Conservation (phyloP, 2,888 invertebrate species). For the Chaetogeoica ovagalla region DNA sequence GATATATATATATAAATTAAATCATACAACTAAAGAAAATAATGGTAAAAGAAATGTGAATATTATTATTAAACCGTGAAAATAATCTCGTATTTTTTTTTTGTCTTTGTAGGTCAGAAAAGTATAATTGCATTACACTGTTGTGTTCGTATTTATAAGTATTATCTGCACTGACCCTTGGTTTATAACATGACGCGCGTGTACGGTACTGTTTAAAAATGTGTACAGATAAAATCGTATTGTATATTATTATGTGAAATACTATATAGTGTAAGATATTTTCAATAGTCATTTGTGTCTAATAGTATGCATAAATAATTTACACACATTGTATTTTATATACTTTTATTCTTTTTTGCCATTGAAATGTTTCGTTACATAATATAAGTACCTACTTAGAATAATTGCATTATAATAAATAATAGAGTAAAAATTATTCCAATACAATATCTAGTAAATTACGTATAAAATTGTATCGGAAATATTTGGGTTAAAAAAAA, state of each 20-base stretch:
- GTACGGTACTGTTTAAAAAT: neutral
- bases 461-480: too few species aligned
- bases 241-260: neutral
- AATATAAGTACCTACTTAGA: too few species aligned
- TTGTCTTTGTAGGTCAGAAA: neutral
- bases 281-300: neutral
- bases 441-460: too few species aligned
- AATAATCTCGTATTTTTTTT: slow-evolving; percentile 15
- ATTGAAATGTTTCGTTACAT: neutral
- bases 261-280: neutral
- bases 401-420: too few species aligned
- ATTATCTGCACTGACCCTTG: slow-evolving; percentile 11
- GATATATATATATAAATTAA: slow-evolving; percentile 1
- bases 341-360: neutral
- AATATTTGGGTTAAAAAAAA: too few species aligned
- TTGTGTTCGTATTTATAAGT: neutral
- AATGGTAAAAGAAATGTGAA: neutral
- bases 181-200: neutral
- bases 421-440: too few species aligned
- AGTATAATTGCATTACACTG: neutral
- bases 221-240: slow-evolving; percentile 14
- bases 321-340: neutral
- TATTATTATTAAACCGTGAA: neutral
- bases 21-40: neutral
- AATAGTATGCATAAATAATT: too few species aligned